These are phyloP conservation scores for Eulemur macaco DNA, from an alignment of 2,113 vertebrate species.

Conservation along the genomic window DNA sequence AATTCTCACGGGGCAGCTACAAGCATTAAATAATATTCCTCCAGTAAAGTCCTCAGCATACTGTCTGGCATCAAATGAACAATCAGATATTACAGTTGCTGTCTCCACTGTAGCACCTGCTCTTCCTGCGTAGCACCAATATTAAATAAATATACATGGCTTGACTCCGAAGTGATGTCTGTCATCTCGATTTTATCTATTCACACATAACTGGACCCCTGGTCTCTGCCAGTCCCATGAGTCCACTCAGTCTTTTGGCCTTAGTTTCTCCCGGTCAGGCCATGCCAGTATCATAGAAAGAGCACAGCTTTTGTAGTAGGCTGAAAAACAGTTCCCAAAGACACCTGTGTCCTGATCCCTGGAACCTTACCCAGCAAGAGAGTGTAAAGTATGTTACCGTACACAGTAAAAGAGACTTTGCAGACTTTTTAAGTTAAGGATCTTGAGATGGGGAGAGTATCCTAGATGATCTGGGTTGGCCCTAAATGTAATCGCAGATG, in stretches of 20 bases:
- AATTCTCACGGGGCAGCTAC: not conserved
- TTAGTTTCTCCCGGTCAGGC: not conserved
- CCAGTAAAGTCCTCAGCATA: too few relatives aligned
- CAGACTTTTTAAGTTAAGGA: not conserved
- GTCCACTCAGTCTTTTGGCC: not conserved
- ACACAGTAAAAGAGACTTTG: not conserved
- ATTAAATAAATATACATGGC: too few relatives aligned
- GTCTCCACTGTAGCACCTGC: not conserved
- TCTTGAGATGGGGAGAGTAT: not conserved
- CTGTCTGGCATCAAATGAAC: not conserved
- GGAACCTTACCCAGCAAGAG: not conserved
- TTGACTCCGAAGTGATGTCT: not conserved
- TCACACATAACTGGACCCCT: not conserved
- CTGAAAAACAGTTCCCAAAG: not conserved
- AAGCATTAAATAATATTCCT: not conserved
- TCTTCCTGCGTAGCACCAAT: not conserved
- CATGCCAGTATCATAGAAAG: not conserved
- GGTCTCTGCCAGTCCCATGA: not conserved
- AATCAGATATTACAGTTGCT: not conserved
- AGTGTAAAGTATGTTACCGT: not conserved
- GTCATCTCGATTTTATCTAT: not conserved
- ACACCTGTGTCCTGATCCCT: accelerated
- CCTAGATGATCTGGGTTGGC: not conserved
- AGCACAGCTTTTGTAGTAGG: too few relatives aligned
- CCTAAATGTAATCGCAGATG: not conserved